A percentile compares a stretch with the other conserved stretches of the same genome.
Evolutionary conservation across 2,113 vertebrate species (phyloP).

Genomic region (Peucedramus taeniatus): DNA sequence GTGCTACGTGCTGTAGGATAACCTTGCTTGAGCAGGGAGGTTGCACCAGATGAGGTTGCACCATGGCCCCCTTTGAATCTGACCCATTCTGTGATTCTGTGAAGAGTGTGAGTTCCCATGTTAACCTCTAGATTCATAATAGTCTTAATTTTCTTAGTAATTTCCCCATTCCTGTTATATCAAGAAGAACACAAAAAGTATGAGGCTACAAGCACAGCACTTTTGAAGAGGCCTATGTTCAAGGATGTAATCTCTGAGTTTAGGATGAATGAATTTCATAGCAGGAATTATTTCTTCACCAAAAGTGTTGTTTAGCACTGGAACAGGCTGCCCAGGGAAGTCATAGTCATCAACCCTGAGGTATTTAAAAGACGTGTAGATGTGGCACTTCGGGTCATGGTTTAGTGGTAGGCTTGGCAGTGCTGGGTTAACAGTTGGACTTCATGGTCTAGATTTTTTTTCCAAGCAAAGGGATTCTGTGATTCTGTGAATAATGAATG

Average conservation of each 20-base stretch:
- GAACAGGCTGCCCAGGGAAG: neutral
- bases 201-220: neutral
- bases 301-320: neutral
- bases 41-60: neutral
- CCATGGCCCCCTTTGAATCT: neutral
- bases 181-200: neutral
- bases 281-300: neutral
- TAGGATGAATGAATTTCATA: neutral
- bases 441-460: neutral
- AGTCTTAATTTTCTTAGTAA: neutral
- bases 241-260: neutral
- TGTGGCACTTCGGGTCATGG: neutral
- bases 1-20: neutral
- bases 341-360: neutral
- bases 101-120: neutral
- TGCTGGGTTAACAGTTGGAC: neutral
- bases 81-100: neutral
- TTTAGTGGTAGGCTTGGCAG: neutral
- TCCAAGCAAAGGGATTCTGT: neutral
- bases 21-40: neutral
- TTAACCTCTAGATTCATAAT: neutral
- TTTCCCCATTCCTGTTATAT: neutral
- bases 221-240: neutral
- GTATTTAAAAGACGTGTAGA: neutral
- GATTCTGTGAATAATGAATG: neutral